Evolutionary conservation across 1,140 invertebrate genomes (phyloP), one percentile per base, ranked within the genome.

Genomic region (Teleogryllus occipitalis): DNA sequence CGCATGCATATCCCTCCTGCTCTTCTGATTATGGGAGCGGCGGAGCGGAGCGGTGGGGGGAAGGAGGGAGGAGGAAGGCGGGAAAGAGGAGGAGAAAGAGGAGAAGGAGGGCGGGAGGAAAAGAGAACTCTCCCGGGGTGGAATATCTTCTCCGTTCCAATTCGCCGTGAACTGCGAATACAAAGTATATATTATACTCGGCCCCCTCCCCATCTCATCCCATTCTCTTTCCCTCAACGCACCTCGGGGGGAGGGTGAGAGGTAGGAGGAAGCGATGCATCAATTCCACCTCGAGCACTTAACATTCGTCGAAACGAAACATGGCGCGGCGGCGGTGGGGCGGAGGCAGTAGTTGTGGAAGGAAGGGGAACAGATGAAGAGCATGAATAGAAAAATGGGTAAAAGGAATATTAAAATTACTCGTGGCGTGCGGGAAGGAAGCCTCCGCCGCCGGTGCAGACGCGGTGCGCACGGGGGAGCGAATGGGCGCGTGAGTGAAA

Each of bases 121-220:
- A 39, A 39, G 27, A 39, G 27, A 39, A 39, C 27, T 39, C 27
- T 39, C 27, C 27, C 1, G 5, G 27, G 27, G 27, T 39, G 27
- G 54, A 65, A 65, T 65, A 65, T 65, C 54, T 65, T 18, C 54
- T 65, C 54, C 54, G 54, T 65, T 65, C 54, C 54, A 65, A 65
- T 65, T 65, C 54, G 54, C 54, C 54, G 54, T 65, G 54, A 65
- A 65, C 54, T 65, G 54, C 10, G 54, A 65, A 65, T 65, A 65
- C 54, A 65, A 65, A 65, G 54, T 65, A 65, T 65, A 65, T 65
- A 65, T 65, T 65, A 65, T 65, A 65, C 54, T 65, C 54, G 54
- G 2, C 54, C 18, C 54, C 10, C 7, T 7, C 54, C 54, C 10
- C 18, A 14, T 65, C 54, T 65, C 54, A 10, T 65, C 54, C 18